Evolutionary conservation across 2,888 invertebrate genomes (phyloP).

Genomic region (Ectemnius continuus): DNA sequence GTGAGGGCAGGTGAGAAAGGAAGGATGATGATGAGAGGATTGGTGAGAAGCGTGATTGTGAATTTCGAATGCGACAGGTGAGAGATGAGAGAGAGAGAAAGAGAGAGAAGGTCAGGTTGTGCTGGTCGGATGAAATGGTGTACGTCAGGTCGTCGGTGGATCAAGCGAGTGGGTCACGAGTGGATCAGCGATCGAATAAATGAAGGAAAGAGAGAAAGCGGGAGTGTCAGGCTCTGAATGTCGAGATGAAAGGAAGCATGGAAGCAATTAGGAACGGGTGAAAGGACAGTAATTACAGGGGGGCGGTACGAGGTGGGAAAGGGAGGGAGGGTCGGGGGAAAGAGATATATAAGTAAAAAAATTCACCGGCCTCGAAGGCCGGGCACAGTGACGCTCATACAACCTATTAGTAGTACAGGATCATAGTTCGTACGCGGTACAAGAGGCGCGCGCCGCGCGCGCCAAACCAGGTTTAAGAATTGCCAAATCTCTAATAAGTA

Average conservation of each 20-base stretch:
- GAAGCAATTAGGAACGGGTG: neutral
- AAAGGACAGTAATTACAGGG: neutral
- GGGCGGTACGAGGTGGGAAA: neutral
- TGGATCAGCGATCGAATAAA: neutral
- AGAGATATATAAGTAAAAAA: neutral
- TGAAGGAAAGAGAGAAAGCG: neutral
- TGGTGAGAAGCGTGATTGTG: neutral
- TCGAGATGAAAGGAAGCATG: slow-evolving; percentile 3
- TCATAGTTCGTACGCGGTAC: slow-evolving; percentile 55
- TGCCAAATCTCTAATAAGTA: slow-evolving; percentile 67
- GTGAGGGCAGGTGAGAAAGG: neutral
- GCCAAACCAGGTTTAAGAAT: slow-evolving; percentile 67
- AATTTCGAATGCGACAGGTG: neutral
- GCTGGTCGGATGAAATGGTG: neutral
- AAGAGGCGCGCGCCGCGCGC: slow-evolving; percentile 40
- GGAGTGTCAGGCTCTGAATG: neutral
- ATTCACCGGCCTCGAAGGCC: slow-evolving; percentile 26
- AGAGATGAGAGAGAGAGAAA: neutral
- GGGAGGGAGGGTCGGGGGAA: slow-evolving; percentile 17
- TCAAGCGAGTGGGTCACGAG: neutral
- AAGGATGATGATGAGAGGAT: neutral
- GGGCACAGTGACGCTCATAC: slow-evolving; percentile 32
- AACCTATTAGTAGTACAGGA: slow-evolving; percentile 48
- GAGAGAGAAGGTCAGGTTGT: neutral
- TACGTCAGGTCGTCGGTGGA: neutral